phyloP scores from a whole-genome alignment of 2,888 invertebrate genomes.

The Dascillus cervinus region DNA sequence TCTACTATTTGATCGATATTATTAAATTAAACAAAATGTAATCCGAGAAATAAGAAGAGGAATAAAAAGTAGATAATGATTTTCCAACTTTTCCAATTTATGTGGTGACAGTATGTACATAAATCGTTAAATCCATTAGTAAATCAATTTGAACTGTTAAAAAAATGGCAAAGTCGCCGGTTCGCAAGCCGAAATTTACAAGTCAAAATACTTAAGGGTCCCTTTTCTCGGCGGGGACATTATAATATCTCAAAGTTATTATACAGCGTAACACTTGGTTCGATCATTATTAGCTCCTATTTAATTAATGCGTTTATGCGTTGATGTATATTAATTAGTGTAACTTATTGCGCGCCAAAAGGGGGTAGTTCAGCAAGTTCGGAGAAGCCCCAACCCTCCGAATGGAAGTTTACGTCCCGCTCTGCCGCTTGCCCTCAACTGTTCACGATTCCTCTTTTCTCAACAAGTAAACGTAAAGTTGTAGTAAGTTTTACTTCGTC shows the following conservation, averaged over 20 bases:
- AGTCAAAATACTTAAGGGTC: constrained; percentile 17
- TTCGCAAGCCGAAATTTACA: no score
- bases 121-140: no score
- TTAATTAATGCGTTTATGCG: constrained; percentile 44
- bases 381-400: constrained; percentile 19
- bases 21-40: no score
- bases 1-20: no score
- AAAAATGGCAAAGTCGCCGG: no score
- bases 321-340: constrained; percentile 45
- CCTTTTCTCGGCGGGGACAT: constrained; percentile 17
- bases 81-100: no score
- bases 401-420: constrained; percentile 18
- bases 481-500: constrained; percentile 35
- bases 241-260: constrained; percentile 24
- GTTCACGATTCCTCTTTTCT: no score
- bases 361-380: constrained; percentile 18
- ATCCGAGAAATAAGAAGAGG: no score
- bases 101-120: no score
- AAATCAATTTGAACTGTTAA: no score
- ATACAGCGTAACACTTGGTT: constrained; percentile 39
- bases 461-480: constrained; percentile 28
- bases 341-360: constrained; percentile 41
- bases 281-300: constrained; percentile 42
- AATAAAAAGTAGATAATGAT: no score
- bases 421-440: constrained; percentile 19